Conservation (phyloP, 2,888 invertebrate species). For the Scaptomyza caliginosa region DNA sequence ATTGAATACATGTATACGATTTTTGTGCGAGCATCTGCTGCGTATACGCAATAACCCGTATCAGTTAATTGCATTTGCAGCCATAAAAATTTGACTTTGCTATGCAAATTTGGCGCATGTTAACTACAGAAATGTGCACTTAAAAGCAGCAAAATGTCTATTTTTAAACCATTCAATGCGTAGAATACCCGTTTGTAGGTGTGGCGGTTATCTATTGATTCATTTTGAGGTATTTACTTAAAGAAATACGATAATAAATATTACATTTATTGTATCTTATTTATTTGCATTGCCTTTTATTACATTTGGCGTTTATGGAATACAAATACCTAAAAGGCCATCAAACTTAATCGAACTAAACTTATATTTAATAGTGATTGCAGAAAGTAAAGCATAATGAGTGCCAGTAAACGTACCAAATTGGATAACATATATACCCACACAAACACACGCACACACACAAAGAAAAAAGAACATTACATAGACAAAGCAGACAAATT, state of each 20-base stretch:
- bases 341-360: conserved; percentile 52
- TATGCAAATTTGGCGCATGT: conserved; percentile 40
- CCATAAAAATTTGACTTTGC: background rate
- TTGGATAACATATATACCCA: conserved; percentile 11
- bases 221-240: background rate
- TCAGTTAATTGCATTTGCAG: conserved; percentile 3
- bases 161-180: background rate
- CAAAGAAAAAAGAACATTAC: background rate
- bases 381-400: conserved; percentile 57
- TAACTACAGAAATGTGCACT: conserved; percentile 53
- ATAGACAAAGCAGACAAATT: conserved; percentile 19
- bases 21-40: conserved; percentile 35
- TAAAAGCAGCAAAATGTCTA: conserved; percentile 28
- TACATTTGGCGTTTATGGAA: conserved; percentile 53
- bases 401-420: conserved; percentile 50
- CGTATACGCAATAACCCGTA: conserved; percentile 51
- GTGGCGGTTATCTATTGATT: conserved; percentile 1
- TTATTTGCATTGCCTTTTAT: too few relatives aligned
- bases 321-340: conserved; percentile 23
- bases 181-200: conserved; percentile 3
- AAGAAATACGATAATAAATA: background rate
- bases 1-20: conserved; percentile 43
- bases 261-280: background rate
- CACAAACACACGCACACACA: background rate
- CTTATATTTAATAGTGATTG: conserved; percentile 51